A percentile compares a stretch with the other conserved stretches of the same genome.
Conservation (phyloP, 2,113 vertebrate species). For the Caloenas nicobarica region DNA sequence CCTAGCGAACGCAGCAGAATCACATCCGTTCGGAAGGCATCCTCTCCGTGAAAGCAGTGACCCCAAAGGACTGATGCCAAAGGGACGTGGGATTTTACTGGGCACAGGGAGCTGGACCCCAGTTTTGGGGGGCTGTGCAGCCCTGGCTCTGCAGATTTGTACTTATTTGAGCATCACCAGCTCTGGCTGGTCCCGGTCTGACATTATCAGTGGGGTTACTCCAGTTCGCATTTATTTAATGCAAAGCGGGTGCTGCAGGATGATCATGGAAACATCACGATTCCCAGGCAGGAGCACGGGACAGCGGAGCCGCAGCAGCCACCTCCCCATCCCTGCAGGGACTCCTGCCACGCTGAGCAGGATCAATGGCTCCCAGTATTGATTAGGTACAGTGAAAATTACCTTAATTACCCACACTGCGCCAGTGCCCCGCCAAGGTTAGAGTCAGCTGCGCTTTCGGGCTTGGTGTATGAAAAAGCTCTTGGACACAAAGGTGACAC, state of each 20-base stretch:
- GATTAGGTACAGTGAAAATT: background rate
- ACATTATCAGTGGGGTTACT: accelerated
- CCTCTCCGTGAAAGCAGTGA: background rate
- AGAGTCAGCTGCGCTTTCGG: background rate
- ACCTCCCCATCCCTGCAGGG: background rate
- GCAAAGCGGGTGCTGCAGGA: background rate
- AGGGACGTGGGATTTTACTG: background rate
- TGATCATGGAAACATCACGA: accelerated
- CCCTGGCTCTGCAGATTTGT: background rate
- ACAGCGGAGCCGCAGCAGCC: too few relatives aligned
- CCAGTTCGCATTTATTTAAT: too few relatives aligned
- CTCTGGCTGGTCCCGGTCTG: background rate
- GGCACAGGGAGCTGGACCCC: background rate
- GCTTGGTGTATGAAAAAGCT: background rate
- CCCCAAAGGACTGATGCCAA: accelerated
- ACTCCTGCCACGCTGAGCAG: background rate
- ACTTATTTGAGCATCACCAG: background rate
- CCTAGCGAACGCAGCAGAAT: constrained; percentile 22
- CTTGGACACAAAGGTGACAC: background rate
- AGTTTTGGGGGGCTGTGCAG: background rate
- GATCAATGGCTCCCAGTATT: background rate
- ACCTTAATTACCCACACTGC: background rate
- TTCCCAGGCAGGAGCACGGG: background rate
- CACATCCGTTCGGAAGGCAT: background rate
- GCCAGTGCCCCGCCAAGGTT: background rate